These are phyloP conservation scores for Epinephelus lanceolatus DNA, from an alignment of 2,113 vertebrate species.

Conservation along the genomic window DNA sequence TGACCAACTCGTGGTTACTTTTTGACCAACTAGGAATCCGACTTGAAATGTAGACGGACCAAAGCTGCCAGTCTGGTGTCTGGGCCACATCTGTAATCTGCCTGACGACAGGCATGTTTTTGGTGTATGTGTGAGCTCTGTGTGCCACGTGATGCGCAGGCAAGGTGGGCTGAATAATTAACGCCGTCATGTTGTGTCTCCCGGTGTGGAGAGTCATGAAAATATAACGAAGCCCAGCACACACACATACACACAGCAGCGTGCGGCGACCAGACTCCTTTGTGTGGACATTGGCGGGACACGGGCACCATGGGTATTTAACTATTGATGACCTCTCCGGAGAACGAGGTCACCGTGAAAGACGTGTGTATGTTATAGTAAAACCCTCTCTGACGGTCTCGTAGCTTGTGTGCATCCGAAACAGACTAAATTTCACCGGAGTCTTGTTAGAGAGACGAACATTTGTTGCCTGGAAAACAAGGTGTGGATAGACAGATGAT, in stretches of 20 bases:
- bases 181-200: slow-evolving; percentile 77
- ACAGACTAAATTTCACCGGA: neutral
- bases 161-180: slow-evolving; percentile 78
- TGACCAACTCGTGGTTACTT: slow-evolving; percentile 58
- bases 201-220: slow-evolving; percentile 76
- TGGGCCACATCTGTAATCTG: slow-evolving; percentile 67
- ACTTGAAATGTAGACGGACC: neutral
- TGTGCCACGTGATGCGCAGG: slow-evolving; percentile 33
- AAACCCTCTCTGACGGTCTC: slow-evolving; percentile 3
- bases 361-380: neutral
- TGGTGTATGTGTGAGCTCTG: neutral
- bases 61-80: neutral
- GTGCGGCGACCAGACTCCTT: slow-evolving; percentile 46
- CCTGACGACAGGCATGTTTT: slow-evolving; percentile 56
- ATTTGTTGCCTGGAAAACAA: slow-evolving; percentile 24
- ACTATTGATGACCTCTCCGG: slow-evolving; percentile 75
- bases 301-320: slow-evolving; percentile 68
- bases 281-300: slow-evolving; percentile 60
- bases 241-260: neutral
- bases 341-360: slow-evolving; percentile 63
- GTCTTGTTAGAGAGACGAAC: neutral
- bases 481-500: slow-evolving; percentile 8
- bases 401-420: neutral
- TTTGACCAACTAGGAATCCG: slow-evolving; percentile 29
- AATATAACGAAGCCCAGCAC: slow-evolving; percentile 73